A percentile compares a stretch with the other conserved stretches of the same genome.
phyloP scores from a whole-genome alignment of 2,888 invertebrate genomes.

The Eristalis pertinax region DNA sequence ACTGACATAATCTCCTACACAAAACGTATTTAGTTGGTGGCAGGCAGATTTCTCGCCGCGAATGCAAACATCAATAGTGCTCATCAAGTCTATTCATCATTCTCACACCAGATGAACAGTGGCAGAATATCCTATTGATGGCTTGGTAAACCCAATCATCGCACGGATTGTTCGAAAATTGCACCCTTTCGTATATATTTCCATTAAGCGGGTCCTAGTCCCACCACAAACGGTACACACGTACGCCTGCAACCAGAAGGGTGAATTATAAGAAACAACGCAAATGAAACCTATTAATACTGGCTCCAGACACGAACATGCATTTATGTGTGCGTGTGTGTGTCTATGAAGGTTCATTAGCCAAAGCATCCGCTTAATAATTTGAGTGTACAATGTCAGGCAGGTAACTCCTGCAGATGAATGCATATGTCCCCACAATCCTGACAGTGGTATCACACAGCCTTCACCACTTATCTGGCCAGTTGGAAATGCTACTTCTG shows the following conservation, averaged over 20 bases:
- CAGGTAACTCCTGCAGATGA: not conserved
- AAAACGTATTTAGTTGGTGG: not conserved
- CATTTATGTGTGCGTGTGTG: not conserved
- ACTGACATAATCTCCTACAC: not conserved
- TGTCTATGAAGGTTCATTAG: not conserved
- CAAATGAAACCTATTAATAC: no score
- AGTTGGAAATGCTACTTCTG: constrained; percentile 10
- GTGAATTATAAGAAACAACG: not conserved
- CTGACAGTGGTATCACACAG: constrained; percentile 23
- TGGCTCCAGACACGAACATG: not conserved
- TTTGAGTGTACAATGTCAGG: not conserved
- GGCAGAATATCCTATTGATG: not conserved
- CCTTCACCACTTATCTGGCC: constrained; percentile 15
- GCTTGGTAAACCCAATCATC: not conserved
- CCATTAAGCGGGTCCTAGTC: not conserved
- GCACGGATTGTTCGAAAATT: constrained; percentile 1
- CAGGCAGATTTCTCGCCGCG: not conserved
- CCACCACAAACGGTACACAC: no score
- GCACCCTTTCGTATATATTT: not conserved
- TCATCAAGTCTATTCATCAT: not conserved
- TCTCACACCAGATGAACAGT: not conserved
- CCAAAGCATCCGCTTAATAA: not conserved
- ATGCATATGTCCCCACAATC: constrained; percentile 24
- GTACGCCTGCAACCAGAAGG: not conserved
- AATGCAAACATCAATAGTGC: not conserved